Conservation (phyloP, 2,113 vertebrate genomes). For the Ovis canadensis region DNA sequence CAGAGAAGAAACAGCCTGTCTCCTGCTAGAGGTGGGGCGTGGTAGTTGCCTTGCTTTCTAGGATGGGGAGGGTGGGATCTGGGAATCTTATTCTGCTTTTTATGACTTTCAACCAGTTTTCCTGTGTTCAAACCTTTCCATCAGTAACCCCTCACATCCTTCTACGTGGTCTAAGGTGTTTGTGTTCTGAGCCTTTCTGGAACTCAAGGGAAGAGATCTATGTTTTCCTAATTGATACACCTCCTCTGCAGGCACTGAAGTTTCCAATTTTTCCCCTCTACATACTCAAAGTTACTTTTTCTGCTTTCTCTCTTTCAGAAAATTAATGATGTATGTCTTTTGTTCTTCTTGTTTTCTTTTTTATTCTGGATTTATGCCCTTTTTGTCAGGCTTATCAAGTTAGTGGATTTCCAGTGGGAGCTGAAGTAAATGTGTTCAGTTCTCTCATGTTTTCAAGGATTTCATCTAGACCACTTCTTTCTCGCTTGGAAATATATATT, state of each 20-base stretch:
- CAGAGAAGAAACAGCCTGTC: background rate
- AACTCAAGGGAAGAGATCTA: background rate
- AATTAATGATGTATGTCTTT: background rate
- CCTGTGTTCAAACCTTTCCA: background rate
- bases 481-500: background rate
- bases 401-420: background rate
- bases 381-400: background rate
- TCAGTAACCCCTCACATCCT: background rate
- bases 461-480: background rate
- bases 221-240: background rate
- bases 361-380: background rate
- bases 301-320: conserved; percentile 17
- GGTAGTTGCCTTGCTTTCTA: background rate
- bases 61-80: too few species aligned
- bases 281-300: background rate
- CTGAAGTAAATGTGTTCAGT: background rate
- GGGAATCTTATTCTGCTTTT: background rate
- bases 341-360: background rate
- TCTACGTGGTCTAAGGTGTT: background rate
- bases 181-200: background rate
- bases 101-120: background rate
- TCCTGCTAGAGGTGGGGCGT: background rate
- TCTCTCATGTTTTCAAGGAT: background rate
- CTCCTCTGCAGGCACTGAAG: background rate
- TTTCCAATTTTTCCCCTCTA: background rate